phyloP scores from a whole-genome alignment of 2,888 invertebrate species.

The Drosophila kambysellisi region DNA sequence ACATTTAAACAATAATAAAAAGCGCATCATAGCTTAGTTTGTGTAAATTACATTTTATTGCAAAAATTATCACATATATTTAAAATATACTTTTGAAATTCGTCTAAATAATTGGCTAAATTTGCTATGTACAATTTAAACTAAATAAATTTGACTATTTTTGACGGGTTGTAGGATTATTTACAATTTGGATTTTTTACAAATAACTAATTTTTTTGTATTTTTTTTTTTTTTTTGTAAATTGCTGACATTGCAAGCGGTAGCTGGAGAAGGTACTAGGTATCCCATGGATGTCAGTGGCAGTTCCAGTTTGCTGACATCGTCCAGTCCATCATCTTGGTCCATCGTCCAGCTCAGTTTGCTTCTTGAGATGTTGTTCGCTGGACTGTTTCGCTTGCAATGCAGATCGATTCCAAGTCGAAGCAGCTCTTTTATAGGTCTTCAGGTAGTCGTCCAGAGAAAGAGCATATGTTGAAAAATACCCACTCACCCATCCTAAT shows the following conservation, averaged over 20 bases:
- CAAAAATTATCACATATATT: slow-evolving; percentile 67
- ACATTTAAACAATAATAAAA: not conserved
- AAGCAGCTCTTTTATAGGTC: slow-evolving; percentile 53
- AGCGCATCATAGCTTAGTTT: not conserved
- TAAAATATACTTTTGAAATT: slow-evolving; percentile 50
- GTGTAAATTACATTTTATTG: slow-evolving; percentile 65
- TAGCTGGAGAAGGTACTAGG: not conserved
- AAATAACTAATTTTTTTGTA: slow-evolving; percentile 36
- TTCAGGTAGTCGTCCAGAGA: slow-evolving; percentile 46
- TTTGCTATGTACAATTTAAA: slow-evolving; percentile 50
- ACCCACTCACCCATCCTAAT: slow-evolving; percentile 30
- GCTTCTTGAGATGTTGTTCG: slow-evolving; percentile 37
- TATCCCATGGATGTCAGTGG: not conserved
- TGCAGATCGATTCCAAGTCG: slow-evolving; percentile 54
- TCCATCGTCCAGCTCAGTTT: not conserved
- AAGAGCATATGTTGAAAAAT: not conserved
- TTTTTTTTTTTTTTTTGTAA: not conserved
- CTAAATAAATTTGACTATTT: slow-evolving; percentile 40
- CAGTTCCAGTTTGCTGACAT: not conserved
- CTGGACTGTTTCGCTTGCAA: slow-evolving; percentile 55
- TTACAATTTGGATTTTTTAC: slow-evolving; percentile 35
- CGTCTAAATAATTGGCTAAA: slow-evolving; percentile 40
- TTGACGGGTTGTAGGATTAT: not conserved
- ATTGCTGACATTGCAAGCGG: slow-evolving; percentile 64
- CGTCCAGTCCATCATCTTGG: not conserved